Percentiles rank a stretch among this genome's conserved stretches.
These are phyloP conservation scores for Harpalus rufipes DNA, from an alignment of 2,888 invertebrate species.

Conservation along the genomic window DNA sequence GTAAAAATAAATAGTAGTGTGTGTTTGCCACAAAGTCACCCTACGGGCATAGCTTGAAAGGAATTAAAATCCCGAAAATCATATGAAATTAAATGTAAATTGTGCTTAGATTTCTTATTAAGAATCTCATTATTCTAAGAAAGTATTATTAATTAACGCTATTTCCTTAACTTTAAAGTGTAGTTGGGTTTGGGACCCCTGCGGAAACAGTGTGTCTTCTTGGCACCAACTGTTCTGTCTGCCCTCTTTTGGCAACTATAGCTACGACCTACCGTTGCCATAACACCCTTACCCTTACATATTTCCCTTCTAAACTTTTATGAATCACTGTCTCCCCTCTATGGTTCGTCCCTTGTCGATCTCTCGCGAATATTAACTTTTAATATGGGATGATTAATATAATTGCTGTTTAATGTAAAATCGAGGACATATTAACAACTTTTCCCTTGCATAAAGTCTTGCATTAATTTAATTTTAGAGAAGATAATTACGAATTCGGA, in stretches of 20 bases:
- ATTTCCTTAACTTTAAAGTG: no score
- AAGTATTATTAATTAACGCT: no score
- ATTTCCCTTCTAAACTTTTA: constrained; percentile 44
- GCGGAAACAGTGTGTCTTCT: neutral
- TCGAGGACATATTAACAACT: constrained; percentile 50
- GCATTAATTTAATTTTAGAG: constrained; percentile 10
- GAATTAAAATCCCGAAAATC: no score
- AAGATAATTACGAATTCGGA: constrained; percentile 17
- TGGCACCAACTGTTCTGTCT: constrained; percentile 26
- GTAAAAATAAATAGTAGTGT: no score
- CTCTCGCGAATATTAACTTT: constrained; percentile 50
- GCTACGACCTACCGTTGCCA: constrained; percentile 54
- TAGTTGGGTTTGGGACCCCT: constrained; percentile 16
- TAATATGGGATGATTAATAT: constrained; percentile 59
- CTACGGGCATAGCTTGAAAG: no score
- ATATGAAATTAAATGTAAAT: no score
- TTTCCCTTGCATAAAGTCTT: constrained; percentile 23
- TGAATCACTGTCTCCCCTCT: constrained; percentile 59
- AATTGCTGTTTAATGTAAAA: constrained; percentile 60
- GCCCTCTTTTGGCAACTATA: constrained; percentile 61
- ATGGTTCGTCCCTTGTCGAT: neutral
- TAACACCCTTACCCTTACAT: constrained; percentile 46
- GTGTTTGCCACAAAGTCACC: no score
- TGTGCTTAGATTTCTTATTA: no score
- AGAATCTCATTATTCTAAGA: no score